Conservation (phyloP, 2,113 vertebrate genomes). For the Choloepus hoffmanni region DNA sequence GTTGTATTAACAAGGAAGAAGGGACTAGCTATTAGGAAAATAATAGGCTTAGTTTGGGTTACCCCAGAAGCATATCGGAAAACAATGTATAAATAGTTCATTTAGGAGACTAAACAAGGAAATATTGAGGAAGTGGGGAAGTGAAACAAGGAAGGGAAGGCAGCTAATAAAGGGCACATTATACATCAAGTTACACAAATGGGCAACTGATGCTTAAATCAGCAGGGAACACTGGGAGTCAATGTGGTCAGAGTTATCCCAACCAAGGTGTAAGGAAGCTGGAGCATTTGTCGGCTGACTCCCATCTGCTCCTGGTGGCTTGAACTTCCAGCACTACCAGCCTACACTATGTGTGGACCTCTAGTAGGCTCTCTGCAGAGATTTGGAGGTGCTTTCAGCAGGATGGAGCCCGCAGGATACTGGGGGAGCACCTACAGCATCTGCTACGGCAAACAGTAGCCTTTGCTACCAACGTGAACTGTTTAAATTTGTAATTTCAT, state of each 20-base stretch:
- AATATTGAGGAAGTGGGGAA: background rate
- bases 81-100: background rate
- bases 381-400: background rate
- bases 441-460: background rate
- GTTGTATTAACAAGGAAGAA: background rate
- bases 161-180: background rate
- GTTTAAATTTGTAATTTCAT: slow-evolving; percentile 73
- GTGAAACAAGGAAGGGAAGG: background rate
- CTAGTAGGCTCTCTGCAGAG: background rate
- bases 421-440: background rate
- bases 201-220: background rate
- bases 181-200: background rate
- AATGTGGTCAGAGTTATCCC: background rate
- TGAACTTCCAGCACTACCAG: background rate
- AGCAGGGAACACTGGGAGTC: background rate
- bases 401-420: background rate
- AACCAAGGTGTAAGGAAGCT: background rate
- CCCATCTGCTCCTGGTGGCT: background rate
- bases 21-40: background rate
- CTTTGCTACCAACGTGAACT: background rate
- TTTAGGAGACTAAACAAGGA: background rate
- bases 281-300: background rate
- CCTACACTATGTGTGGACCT: background rate
- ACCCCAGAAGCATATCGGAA: background rate
- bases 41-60: background rate